These are phyloP conservation scores for Zaprionus capensis DNA, from an alignment of 1,140 invertebrate genomes.

Conservation along the genomic window DNA sequence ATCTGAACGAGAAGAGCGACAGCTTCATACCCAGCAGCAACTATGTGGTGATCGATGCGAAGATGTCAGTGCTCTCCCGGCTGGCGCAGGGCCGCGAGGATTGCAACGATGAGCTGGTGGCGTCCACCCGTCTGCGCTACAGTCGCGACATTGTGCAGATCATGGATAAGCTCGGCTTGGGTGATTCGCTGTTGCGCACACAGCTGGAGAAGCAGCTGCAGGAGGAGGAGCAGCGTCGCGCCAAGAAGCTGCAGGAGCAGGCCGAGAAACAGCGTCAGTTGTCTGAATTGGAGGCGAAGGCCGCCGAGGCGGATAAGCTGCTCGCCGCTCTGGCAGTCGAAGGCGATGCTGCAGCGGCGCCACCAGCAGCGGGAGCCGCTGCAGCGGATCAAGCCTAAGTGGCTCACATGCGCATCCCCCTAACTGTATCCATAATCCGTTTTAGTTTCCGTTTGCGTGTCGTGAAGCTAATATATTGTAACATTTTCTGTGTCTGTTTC, in stretches of 20 bases:
- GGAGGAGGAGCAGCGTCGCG: conserved; percentile 64
- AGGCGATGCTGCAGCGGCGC: conserved; percentile 20
- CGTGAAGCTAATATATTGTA: conserved; percentile 11
- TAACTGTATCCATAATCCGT: conserved; percentile 6
- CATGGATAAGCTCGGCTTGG: conserved; percentile 81
- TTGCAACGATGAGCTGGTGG: conserved; percentile 70
- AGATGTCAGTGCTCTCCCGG: conserved; percentile 69
- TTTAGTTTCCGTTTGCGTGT: not conserved
- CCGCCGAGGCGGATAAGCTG: conserved; percentile 66
- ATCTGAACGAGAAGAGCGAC: conserved; percentile 77
- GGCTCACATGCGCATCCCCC: not conserved
- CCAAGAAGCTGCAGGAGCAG: conserved; percentile 57
- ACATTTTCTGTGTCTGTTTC: conserved; percentile 26
- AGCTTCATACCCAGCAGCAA: conserved; percentile 76
- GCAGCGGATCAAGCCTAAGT: conserved; percentile 49
- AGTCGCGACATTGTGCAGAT: conserved; percentile 83
- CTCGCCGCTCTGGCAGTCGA: conserved; percentile 46
- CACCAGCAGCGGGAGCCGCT: conserved; percentile 10
- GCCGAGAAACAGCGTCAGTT: conserved; percentile 67
- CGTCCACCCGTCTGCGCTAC: conserved; percentile 65
- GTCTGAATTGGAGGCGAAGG: conserved; percentile 56
- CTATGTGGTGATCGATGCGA: conserved; percentile 77
- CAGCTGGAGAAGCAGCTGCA: conserved; percentile 61
- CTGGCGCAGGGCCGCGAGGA: conserved; percentile 63
- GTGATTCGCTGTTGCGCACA: conserved; percentile 77